Evolutionary conservation across 2,888 invertebrate species (phyloP).

Genomic region (Liodrosophila aerea): DNA sequence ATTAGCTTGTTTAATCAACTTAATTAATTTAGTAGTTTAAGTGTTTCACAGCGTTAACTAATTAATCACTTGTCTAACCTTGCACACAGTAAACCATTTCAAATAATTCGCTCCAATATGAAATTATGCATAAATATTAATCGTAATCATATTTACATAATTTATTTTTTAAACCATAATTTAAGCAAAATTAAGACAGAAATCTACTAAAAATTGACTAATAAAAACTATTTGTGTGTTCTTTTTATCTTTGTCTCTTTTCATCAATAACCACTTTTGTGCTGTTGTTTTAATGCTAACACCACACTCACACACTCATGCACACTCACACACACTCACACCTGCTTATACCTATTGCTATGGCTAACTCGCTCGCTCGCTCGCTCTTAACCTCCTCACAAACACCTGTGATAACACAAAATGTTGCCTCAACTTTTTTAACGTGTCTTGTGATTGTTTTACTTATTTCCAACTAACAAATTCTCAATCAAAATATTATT

Average conservation of each 20-base stretch:
- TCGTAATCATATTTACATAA: slow-evolving; percentile 1
- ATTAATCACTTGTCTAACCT: background rate
- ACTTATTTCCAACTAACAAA: slow-evolving; percentile 36
- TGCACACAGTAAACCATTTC: slow-evolving; percentile 10
- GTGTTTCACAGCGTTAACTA: background rate
- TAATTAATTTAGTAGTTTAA: background rate
- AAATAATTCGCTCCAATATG: background rate
- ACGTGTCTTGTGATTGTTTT: slow-evolving; percentile 50
- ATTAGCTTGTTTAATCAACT: slow-evolving; percentile 3
- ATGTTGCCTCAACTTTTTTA: slow-evolving; percentile 51
- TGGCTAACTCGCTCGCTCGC: slow-evolving; percentile 35
- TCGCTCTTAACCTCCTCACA: slow-evolving; percentile 11
- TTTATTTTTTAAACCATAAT: slow-evolving; percentile 4
- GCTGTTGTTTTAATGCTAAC: slow-evolving; percentile 52
- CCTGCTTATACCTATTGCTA: slow-evolving; percentile 31
- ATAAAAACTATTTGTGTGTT: slow-evolving; percentile 65
- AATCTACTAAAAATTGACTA: slow-evolving; percentile 51
- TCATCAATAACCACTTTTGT: slow-evolving; percentile 64
- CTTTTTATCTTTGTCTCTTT: slow-evolving; percentile 77
- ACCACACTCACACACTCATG: slow-evolving; percentile 25
- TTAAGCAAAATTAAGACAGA: background rate
- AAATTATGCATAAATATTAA: slow-evolving; percentile 3
- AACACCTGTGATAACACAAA: slow-evolving; percentile 17
- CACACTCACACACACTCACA: slow-evolving; percentile 18
- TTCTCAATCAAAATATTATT: slow-evolving; percentile 17